Conservation (phyloP, 2,797 vertebrate genomes). For the Oreonectes daqikongensis region DNA sequence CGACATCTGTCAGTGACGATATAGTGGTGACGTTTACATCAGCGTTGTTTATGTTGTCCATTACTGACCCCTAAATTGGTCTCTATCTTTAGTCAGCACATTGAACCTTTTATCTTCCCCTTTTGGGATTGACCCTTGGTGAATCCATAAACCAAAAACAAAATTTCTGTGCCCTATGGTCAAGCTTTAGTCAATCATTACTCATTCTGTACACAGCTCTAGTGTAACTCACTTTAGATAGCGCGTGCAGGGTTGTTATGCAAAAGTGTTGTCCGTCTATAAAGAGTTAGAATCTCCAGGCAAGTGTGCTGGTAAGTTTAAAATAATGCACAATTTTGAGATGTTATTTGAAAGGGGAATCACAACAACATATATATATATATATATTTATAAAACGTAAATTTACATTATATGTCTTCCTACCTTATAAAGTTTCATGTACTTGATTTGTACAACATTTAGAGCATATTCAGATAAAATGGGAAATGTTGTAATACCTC, state of each 20-base stretch:
- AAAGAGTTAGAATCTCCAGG: constrained; percentile 5
- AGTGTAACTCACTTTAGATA: constrained; percentile 3
- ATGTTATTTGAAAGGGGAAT: neutral
- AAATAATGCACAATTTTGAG: neutral
- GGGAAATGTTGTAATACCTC: too few species aligned
- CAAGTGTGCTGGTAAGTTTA: constrained; percentile 32
- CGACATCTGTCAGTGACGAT: neutral
- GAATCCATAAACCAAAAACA: constrained; percentile 9
- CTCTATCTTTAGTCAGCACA: neutral
- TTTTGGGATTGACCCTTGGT: constrained; percentile 17
- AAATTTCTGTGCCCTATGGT: constrained; percentile 30
- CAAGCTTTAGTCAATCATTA: constrained; percentile 57
- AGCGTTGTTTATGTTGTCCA: neutral
- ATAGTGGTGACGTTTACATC: neutral
- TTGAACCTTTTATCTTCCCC: neutral
- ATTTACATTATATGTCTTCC: too few species aligned
- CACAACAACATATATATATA: too few species aligned
- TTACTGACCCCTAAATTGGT: neutral
- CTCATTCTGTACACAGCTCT: constrained; percentile 46
- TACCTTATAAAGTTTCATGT: too few species aligned
- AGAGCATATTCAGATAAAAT: too few species aligned
- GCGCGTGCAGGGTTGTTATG: neutral
- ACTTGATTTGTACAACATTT: too few species aligned
- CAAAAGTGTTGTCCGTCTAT: constrained; percentile 10
- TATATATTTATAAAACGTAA: too few species aligned